Base-by-base conservation (phyloP, 1,140 invertebrate species). In the Phthorimaea operculella region DNA sequence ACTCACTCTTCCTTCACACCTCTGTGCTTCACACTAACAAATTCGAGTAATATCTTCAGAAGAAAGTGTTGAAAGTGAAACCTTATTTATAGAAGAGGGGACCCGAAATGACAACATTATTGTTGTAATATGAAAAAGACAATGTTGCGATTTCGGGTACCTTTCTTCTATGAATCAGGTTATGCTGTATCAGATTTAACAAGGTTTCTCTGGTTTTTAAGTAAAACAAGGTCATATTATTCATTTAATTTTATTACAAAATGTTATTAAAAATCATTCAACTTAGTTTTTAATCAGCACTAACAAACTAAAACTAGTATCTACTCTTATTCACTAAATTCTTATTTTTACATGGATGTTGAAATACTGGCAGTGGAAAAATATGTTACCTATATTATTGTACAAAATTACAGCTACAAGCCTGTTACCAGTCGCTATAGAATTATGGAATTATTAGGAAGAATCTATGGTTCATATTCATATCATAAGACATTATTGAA, bases 301-400 rank as follows among this genome's bases (percentile, higher is more conserved):
- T 77, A 81, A 50, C 64, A 54, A 63, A 68, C 70, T 76, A 75
- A 28, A 63, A 69, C 68, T 79, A 78, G 65, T 57, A 55, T 62
- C 67, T 74, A 72, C 58, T 47, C 70, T 75, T 82, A 79, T 36
- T 48, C 57, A 57, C 68, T 78, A 70, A 54, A 54, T 56, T 47
- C 61, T 72, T 74, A 75, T 54, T 34, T 61, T 63, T 71, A 74
- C 63, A 76, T 79, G 72, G 71, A 83, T 85, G 75, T 76, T 83
- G 76, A 83, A 86, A 86, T 86, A 87, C 85, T 87, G 85, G 85
- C 83, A 87, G 83, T 87, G 85, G 77, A 86, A 86, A 85, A 86
- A 84, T 86, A 86, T 73, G 74, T 75, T 73, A 74, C 61, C 65
- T 75, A 77, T 65, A 60, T 62, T 66, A 68, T 62, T 59, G 53